Evolutionary conservation across 1,140 invertebrate genomes (phyloP).

Genomic region (Stegodyphus dumicola): DNA sequence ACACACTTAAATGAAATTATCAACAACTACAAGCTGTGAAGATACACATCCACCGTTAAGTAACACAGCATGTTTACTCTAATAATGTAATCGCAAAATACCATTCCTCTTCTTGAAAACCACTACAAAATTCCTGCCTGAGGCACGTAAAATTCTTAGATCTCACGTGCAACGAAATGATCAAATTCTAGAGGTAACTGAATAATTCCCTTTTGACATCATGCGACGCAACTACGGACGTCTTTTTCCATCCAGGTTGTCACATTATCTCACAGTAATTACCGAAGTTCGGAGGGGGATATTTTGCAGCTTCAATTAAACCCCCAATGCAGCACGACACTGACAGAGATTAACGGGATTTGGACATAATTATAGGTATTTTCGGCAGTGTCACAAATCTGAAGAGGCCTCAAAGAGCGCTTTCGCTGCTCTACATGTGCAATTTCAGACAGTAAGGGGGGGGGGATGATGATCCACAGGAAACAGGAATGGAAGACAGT

Average conservation of each 20-base stretch:
- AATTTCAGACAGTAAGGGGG: not conserved
- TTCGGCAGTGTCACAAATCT: not conserved
- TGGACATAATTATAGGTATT: not conserved
- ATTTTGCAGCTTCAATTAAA: not conserved
- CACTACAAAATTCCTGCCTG: too few relatives aligned
- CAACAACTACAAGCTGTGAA: too few relatives aligned
- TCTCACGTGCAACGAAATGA: too few relatives aligned
- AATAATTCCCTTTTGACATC: not conserved
- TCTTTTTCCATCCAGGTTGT: not conserved
- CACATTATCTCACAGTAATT: not conserved
- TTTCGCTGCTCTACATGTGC: not conserved
- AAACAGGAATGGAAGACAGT: too few relatives aligned
- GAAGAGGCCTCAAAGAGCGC: not conserved
- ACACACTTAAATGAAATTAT: too few relatives aligned
- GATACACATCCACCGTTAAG: too few relatives aligned
- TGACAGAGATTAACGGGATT: not conserved
- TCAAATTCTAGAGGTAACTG: not conserved
- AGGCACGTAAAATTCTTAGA: too few relatives aligned
- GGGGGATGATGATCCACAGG: too few relatives aligned
- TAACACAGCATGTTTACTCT: too few relatives aligned
- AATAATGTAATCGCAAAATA: too few relatives aligned
- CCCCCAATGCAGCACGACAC: not conserved
- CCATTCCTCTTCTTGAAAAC: too few relatives aligned
- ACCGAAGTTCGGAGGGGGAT: not conserved
- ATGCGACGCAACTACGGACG: not conserved